Base-by-base conservation (phyloP, 2,113 vertebrate genomes). In the Corythornis cristatus region DNA sequence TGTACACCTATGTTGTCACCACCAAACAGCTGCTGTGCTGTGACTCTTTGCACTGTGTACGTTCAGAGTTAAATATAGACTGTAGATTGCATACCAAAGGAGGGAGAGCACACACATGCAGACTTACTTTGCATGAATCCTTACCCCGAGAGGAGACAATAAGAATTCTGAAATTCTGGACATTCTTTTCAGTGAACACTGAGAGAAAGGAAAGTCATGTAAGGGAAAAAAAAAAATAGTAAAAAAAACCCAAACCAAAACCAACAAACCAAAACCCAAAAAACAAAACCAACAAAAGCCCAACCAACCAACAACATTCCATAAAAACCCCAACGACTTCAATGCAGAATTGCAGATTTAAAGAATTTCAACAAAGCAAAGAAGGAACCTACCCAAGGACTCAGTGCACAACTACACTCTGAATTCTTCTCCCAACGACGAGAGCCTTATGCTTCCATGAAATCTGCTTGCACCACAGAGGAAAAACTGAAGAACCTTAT, bases 21-120 rank as follows among this genome's bases (percentile, higher is more conserved):
- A 61, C 73, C 40, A 45, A 51, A 40, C 53, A 83, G 81, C 90
- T 61, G 86, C 92, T 83, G 5, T 54, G 74, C 85, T 89, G 33
- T 26, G 31, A 93, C 84, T 94, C 86, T 92, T 95, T 64, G 73
- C 90, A 54, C 88, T 90, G 78, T 54, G 12, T 56, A n/a, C 48
- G 76, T 50, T 45, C 76, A 53, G 68, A 86, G 95, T 93, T 95
- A 95, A 97, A 97, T 92, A 95, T 57, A 96, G 94, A 91, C 35
- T 65, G 79, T 35, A 60, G 79, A 91, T 81, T 90, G 94, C 93
- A 90, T 15, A 43, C 72, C 71, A 83, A 43, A 79, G 73, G 57
- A 79, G 31, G 45, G 58, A 57, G 33, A 68, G 89, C 64, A 51
- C 79, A 83, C 60, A 75, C 81, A 79, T 15, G 8, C 51, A 43